These are phyloP conservation scores for Laticauda colubrina DNA, from an alignment of 2,113 vertebrate genomes.

Conservation along the genomic window DNA sequence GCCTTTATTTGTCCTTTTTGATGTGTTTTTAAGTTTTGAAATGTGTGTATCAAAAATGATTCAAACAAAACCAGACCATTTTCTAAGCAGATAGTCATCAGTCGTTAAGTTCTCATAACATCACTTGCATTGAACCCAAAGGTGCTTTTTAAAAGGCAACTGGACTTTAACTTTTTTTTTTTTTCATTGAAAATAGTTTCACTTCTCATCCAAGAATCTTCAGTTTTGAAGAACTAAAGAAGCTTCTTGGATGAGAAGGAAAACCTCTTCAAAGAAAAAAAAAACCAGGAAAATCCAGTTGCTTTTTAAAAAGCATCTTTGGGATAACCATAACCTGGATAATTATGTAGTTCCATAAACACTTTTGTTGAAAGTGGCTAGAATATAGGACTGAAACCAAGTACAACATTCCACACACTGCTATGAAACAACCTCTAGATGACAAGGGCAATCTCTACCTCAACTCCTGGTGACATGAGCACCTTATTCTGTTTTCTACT, in stretches of 20 bases:
- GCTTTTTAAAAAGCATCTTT: neutral
- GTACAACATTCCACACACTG: neutral
- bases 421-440: neutral
- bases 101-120: neutral
- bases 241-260: neutral
- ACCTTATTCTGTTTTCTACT: neutral
- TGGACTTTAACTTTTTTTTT: neutral
- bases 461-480: neutral
- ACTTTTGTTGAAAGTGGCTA: neutral
- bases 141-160: neutral
- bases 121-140: neutral
- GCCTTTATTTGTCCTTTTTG: neutral
- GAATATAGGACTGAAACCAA: neutral
- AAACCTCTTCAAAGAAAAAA: neutral
- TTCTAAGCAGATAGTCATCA: neutral
- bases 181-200: rapidly evolving
- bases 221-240: neutral
- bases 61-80: neutral
- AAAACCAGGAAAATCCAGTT: neutral
- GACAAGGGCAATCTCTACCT: neutral
- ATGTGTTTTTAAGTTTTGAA: neutral
- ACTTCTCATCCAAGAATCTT: neutral
- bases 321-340: neutral
- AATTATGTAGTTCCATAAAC: neutral
- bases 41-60: neutral